phyloP scores from a whole-genome alignment of 2,113 vertebrate species.

The Stictonetta naevosa region DNA sequence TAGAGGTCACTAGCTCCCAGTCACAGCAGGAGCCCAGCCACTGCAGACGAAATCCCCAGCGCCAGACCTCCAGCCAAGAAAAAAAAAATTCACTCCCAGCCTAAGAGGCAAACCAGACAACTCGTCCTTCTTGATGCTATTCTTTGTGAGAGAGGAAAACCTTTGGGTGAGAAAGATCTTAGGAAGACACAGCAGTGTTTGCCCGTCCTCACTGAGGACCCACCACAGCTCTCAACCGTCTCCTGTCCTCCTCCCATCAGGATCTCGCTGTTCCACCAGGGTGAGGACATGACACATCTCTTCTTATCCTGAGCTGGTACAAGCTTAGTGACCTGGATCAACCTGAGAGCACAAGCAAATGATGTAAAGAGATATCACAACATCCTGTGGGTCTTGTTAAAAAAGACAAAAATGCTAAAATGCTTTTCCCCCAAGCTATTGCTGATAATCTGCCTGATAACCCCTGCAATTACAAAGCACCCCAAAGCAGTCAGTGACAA shows the following conservation, averaged over 20 bases:
- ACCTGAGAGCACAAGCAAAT: neutral
- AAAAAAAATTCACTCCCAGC: neutral
- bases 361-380: neutral
- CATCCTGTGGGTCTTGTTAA: neutral
- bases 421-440: rapidly evolving
- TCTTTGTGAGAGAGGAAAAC: neutral
- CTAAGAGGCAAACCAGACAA: neutral
- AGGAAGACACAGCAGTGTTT: neutral
- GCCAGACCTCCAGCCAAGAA: neutral
- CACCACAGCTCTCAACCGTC: neutral
- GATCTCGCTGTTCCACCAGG: rapidly evolving
- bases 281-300: neutral
- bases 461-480: neutral
- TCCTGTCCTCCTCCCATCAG: rapidly evolving
- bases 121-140: neutral
- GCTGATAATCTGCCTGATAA: neutral
- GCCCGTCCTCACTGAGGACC: neutral
- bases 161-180: neutral
- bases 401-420: neutral
- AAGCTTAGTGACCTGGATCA: neutral
- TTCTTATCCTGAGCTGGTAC: neutral
- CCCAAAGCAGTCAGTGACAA: neutral
- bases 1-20: slow-evolving; percentile 16
- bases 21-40: neutral
- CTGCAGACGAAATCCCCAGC: neutral